These are phyloP conservation scores for Sycophila sp. DNA, from an alignment of 1,140 invertebrate species.

Conservation along the genomic window DNA sequence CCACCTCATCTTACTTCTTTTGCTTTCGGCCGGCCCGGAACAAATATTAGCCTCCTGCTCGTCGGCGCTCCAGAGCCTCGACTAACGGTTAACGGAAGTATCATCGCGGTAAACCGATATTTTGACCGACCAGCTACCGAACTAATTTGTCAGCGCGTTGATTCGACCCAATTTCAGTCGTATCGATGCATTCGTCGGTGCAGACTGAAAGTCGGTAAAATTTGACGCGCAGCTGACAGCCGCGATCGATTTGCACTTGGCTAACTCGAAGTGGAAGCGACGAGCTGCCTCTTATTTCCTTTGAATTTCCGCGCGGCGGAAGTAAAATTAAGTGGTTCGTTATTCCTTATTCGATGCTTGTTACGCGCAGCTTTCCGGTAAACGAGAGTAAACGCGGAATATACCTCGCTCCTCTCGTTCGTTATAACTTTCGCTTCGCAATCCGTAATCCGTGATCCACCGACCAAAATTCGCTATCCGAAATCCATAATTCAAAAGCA, in stretches of 20 bases:
- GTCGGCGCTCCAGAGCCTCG: conserved; percentile 13
- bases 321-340: conserved; percentile 46
- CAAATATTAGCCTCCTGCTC: conserved; percentile 49
- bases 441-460: too few relatives aligned
- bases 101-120: not conserved
- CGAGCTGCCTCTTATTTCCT: conserved; percentile 42
- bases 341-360: conserved; percentile 39
- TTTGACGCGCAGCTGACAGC: too few relatives aligned
- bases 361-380: not conserved
- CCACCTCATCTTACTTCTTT: not conserved
- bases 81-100: conserved; percentile 15
- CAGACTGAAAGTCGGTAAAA: too few relatives aligned
- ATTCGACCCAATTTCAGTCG: too few relatives aligned
- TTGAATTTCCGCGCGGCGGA: conserved; percentile 41
- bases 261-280: not conserved
- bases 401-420: too few relatives aligned
- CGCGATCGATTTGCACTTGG: too few relatives aligned
- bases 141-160: conserved; percentile 22
- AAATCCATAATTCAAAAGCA: too few relatives aligned
- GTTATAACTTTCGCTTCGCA: too few relatives aligned
- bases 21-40: conserved; percentile 7
- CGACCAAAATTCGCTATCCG: too few relatives aligned
- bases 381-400: too few relatives aligned
- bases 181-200: too few relatives aligned
- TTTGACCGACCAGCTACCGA: not conserved